Conservation (phyloP, 2,113 vertebrate genomes). For the Melanostigma gelatinosum region DNA sequence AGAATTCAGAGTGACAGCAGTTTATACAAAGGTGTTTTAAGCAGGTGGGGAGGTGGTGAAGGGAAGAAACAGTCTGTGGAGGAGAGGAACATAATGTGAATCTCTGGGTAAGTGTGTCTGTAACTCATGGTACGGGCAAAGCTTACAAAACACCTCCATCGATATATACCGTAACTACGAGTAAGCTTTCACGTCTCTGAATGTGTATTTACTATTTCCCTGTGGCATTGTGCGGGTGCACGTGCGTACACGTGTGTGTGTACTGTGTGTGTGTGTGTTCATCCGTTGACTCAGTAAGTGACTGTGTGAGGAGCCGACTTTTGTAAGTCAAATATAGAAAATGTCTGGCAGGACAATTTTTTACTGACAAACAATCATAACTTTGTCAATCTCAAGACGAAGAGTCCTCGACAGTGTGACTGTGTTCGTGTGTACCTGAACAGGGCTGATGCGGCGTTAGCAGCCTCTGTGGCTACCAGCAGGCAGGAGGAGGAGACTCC, state of each 20-base stretch:
- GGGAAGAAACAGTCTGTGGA: neutral
- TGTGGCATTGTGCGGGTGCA: neutral
- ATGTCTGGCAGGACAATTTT: neutral
- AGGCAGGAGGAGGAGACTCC: constrained; percentile 86
- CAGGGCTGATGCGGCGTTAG: constrained; percentile 84
- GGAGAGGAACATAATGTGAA: neutral
- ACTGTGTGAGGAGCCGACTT: neutral
- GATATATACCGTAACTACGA: neutral
- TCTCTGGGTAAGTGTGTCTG: neutral
- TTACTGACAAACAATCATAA: neutral
- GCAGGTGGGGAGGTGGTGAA: neutral
- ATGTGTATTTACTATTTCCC: neutral
- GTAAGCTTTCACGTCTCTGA: neutral
- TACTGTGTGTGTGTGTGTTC: neutral
- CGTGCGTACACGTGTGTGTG: neutral
- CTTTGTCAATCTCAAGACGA: neutral
- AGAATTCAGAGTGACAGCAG: constrained; percentile 41
- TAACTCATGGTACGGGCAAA: neutral
- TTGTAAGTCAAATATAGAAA: neutral
- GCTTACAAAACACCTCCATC: neutral
- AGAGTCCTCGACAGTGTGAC: constrained; percentile 12
- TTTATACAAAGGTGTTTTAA: neutral
- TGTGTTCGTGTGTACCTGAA: constrained; percentile 79
- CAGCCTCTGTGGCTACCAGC: constrained; percentile 86
- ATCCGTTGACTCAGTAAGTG: neutral